Evolutionary conservation across 1,140 invertebrate genomes (phyloP), one percentile per base, ranked within the genome.

Genomic region (Wiebesia pumilae): DNA sequence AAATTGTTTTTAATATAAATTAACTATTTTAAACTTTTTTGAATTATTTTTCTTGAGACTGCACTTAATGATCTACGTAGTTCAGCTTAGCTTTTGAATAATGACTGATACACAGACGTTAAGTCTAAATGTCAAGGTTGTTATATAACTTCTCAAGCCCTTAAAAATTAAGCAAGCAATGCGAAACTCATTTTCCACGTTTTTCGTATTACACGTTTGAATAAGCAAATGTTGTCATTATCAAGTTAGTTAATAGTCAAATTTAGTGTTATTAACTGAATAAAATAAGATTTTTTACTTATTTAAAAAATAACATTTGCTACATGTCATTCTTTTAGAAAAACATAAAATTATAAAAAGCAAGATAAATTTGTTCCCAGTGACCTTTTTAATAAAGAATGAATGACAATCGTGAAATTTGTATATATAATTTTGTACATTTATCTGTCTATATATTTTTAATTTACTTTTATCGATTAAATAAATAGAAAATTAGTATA

Each of bases 381-480:
- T 86, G 78, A 86, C 21, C 24, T 81, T 80, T 85, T 81, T 81
- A 51, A n/a, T n/a, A n/a, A n/a, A 81, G 67, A 35, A 85, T 81
- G 78, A 86, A 65, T 81, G 84, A 86, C 79, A 82, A 82, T 82
- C 79, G 77, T 58, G 58, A 35, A 58, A 75, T 85, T 73, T 81
- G 19, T 77, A 81, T 51, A 51, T 82, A 38, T 86, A 82, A 85
- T 67, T 81, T 81, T 82, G n/a, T 82, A 86, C n/a, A 86, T 65
- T 51, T 77, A 81, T 62, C 3, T 30, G 19, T 16, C 10, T 38
- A 58, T 69, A 35, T 24, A 58, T 40, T 38, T 69, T 81, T 62
- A 16, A 65, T 78, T 84, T 84, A 69, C 43, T 71, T 81, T 73
- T 75, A 54, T 38, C 40, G 51, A 80, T 67, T 35, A 80, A 84